These are phyloP conservation scores for Melanotaenia boesemani DNA, from an alignment of 2,797 vertebrate genomes.

Conservation along the genomic window DNA sequence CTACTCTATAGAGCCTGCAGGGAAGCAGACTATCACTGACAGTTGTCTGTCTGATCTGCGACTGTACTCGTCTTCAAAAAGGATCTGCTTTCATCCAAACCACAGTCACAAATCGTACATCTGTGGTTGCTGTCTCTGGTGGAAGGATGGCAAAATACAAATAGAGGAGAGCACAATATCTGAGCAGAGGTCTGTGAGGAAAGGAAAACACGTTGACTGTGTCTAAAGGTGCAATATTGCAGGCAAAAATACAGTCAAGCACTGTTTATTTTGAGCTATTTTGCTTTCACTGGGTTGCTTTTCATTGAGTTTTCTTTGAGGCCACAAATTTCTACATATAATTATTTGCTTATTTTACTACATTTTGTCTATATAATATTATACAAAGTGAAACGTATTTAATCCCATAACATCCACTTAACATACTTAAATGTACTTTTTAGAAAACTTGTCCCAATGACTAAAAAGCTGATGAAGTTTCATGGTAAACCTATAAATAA, in stretches of 20 bases:
- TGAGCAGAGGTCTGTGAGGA: conserved; percentile 11
- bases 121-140: conserved; percentile 56
- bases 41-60: conserved; percentile 68
- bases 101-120: conserved; percentile 55
- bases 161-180: conserved; percentile 18
- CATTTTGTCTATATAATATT: background rate
- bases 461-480: background rate
- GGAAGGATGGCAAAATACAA: conserved; percentile 32
- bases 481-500: background rate
- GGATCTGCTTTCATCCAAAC: conserved; percentile 61
- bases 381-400: background rate
- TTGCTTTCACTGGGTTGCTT: background rate
- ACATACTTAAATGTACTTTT: background rate
- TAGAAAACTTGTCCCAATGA: background rate
- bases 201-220: conserved; percentile 11
- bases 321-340: background rate
- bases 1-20: conserved; percentile 61
- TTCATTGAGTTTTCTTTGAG: background rate
- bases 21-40: conserved; percentile 61
- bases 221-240: background rate
- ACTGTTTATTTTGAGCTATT: background rate
- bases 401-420: background rate
- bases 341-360: background rate
- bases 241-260: background rate
- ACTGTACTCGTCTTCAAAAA: conserved; percentile 62